Base-by-base conservation (phyloP, 2,888 invertebrate species). In the Eupithecia insigniata region DNA sequence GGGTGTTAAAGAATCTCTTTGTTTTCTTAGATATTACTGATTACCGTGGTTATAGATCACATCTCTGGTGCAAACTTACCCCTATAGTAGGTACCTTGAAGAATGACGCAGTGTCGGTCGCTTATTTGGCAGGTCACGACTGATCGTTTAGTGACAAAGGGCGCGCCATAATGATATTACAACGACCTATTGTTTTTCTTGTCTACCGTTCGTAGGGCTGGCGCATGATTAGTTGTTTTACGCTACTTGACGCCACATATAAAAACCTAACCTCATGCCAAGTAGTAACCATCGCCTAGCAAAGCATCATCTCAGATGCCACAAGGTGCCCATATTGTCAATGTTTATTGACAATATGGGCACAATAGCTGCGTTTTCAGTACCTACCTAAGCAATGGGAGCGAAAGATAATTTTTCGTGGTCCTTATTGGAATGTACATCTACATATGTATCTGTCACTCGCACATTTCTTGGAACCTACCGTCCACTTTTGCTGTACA, bases 131-230 rank as follows among this genome's bases (percentile, higher is more conserved):
- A 18, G 46, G 46, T 62, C 67, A 39, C 61, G 62, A 58, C 32
- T 46, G 36, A 22, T 12, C 36, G 28, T 26, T 18, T 43, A 58
- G 32, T 61, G 71, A 65, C 70, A 69, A 69, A 72, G 69, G 66
- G 32, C 65, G 43, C 55, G 36, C 69, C 69, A 60, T 71, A 61
- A 64, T 26, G 66, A 68, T 68, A 71, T 39, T 22, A 64, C 69
- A 74, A 74, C 74, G 43, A 60, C 60, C 74, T 60, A 71, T 74
- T 74, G 74, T 74, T 71, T 71, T 65, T 67, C 39, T 34, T 64
- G 28, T 43, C 12, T 55, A 55, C 55, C 14, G 4, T 22, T 10
- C 55, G 16, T 39, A 71, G 74, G 74, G 74, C 60, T 74, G 74
- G 22, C 64, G 36, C 16, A 22, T 22, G 32, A 36, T 43, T 39